Evolutionary conservation across 2,888 invertebrate species (phyloP).

Genomic region (Melanotus villosus): DNA sequence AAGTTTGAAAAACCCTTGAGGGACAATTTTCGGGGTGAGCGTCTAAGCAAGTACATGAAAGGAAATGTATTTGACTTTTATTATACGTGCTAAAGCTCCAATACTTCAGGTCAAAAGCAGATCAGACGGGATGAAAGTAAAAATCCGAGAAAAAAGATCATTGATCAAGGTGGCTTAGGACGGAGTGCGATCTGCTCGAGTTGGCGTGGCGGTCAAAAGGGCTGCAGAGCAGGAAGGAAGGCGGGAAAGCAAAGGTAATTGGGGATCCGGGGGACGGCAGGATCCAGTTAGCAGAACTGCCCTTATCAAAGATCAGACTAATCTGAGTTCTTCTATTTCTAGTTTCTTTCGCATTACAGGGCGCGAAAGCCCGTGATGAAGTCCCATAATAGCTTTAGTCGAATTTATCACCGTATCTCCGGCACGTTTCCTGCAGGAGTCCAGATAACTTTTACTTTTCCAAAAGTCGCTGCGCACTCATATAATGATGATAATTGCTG

Average conservation of each 20-base stretch:
- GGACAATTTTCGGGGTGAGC: constrained; percentile 32
- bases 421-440: constrained; percentile 60
- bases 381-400: constrained; percentile 62
- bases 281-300: constrained; percentile 54
- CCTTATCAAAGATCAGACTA: constrained; percentile 64
- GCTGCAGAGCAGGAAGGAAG: constrained; percentile 50
- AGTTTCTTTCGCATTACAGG: constrained; percentile 63
- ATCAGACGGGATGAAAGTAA: constrained; percentile 51
- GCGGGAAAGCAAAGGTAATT: constrained; percentile 56
- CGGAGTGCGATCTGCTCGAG: constrained; percentile 44
- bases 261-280: constrained; percentile 51
- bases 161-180: constrained; percentile 55
- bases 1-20: constrained; percentile 28
- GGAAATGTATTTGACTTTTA: constrained; percentile 39
- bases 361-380: constrained; percentile 62
- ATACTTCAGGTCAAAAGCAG: constrained; percentile 40
- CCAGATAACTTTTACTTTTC: constrained; percentile 59
- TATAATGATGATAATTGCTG: constrained; percentile 64
- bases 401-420: constrained; percentile 65
- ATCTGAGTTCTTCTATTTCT: constrained; percentile 65
- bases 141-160: constrained; percentile 54
- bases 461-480: constrained; percentile 57
- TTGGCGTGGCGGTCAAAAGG: constrained; percentile 45
- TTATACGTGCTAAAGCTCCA: constrained; percentile 33
- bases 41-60: constrained; percentile 32